Conservation (phyloP, 2,888 invertebrate genomes). For the Griposia aprilina region DNA sequence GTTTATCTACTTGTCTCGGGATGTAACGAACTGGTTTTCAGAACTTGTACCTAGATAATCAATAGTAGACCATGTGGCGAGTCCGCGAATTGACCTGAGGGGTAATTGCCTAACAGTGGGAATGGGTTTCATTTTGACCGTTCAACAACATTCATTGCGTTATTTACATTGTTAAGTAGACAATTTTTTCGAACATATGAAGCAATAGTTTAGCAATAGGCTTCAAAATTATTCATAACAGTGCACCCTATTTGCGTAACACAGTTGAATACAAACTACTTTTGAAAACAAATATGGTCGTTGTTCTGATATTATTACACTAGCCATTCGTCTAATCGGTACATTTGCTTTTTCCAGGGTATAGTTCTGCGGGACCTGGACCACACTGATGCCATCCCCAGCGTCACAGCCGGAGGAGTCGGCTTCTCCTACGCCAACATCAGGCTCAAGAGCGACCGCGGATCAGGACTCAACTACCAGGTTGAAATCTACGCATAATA, state of each 20-base stretch:
- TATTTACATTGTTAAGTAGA: too few species aligned
- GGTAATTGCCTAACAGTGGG: too few species aligned
- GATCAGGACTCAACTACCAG: constrained; percentile 86
- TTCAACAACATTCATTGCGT: too few species aligned
- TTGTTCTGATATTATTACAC: neutral
- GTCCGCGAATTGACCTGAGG: neutral
- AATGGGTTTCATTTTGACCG: too few species aligned
- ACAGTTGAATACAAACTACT: constrained; percentile 1
- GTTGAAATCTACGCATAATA: constrained; percentile 83
- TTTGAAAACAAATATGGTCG: neutral
- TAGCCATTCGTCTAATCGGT: constrained; percentile 1
- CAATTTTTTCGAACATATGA: too few species aligned
- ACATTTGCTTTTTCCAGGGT: constrained; percentile 78
- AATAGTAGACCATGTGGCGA: neutral
- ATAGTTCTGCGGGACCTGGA: constrained; percentile 85
- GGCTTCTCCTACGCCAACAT: constrained; percentile 87
- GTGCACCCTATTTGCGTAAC: too few species aligned
- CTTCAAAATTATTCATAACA: too few species aligned
- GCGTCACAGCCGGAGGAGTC: constrained; percentile 86
- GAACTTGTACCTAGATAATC: neutral
- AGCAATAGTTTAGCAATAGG: too few species aligned
- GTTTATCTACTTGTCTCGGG: neutral
- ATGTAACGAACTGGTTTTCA: neutral
- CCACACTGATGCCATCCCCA: constrained; percentile 82
- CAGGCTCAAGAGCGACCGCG: constrained; percentile 84